phyloP scores from a whole-genome alignment of 2,113 vertebrate genomes.

The Ophiodon elongatus region DNA sequence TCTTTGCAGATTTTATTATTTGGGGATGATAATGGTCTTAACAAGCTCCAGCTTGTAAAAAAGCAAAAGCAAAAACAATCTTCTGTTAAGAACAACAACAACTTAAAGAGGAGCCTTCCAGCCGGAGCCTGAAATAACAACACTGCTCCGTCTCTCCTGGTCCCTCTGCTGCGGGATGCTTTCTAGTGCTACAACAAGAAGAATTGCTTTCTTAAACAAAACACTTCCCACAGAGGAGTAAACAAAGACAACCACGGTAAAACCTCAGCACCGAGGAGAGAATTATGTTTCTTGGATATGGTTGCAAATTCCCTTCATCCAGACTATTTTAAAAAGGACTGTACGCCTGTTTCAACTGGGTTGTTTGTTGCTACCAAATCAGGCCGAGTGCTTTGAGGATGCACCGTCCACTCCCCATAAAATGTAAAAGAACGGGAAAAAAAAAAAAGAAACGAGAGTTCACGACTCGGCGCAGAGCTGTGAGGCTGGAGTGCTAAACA shows the following conservation, averaged over 20 bases:
- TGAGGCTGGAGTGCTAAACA: conserved; percentile 63
- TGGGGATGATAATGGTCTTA: not conserved
- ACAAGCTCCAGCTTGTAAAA: not conserved
- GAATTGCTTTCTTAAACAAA: conserved; percentile 62
- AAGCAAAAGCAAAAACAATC: no score
- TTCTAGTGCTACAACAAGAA: conserved; percentile 51
- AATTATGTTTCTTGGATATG: conserved; percentile 8
- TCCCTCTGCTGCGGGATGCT: conserved; percentile 57
- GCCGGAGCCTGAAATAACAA: conserved; percentile 55
- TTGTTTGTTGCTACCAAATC: conserved; percentile 1
- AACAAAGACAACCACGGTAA: conserved; percentile 59
- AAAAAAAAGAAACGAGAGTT: conserved; percentile 13
- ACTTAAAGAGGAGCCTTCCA: conserved; percentile 10
- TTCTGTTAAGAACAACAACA: not conserved
- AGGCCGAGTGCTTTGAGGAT: not conserved
- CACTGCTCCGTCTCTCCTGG: conserved; percentile 2
- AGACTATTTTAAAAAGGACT: not conserved
- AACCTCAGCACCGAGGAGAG: conserved; percentile 28
- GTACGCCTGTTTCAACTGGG: not conserved
- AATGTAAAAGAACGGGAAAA: not conserved
- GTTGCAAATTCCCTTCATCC: conserved; percentile 27
- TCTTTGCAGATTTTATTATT: not conserved
- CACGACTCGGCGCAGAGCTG: conserved; percentile 44
- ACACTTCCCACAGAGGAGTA: conserved; percentile 65
- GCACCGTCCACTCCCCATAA: conserved; percentile 7